A percentile compares a stretch with the other conserved stretches of the same genome.
Conservation (phyloP, 2,797 vertebrate genomes). For the Argya squamiceps region DNA sequence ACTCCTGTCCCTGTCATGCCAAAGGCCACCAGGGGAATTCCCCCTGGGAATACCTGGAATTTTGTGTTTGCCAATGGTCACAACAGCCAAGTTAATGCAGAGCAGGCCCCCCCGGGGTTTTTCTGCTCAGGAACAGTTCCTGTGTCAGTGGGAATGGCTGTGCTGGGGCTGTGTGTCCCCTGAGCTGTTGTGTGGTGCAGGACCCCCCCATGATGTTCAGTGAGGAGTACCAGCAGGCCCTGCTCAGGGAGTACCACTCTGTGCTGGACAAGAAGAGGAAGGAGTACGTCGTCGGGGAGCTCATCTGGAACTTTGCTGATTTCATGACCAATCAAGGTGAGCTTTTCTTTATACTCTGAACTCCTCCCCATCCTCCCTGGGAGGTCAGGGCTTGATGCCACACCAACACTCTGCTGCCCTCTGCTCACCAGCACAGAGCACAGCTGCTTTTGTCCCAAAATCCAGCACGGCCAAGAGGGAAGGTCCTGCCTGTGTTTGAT, state of each 20-base stretch:
- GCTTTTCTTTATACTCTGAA: neutral
- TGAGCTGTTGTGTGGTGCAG: slow-evolving; percentile 68
- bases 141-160: neutral
- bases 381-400: neutral
- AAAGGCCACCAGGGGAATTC: neutral
- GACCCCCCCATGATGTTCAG: slow-evolving; percentile 94
- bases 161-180: neutral
- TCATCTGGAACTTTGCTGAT: slow-evolving; percentile 98
- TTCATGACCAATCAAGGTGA: slow-evolving; percentile 94
- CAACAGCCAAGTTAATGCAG: neutral
- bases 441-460: neutral
- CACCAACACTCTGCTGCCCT: neutral
- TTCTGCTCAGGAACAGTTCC: neutral
- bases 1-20: neutral
- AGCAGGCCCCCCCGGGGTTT: neutral
- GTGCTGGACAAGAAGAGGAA: slow-evolving; percentile 91
- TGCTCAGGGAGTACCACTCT: slow-evolving; percentile 85
- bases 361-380: neutral
- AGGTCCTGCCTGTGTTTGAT: neutral
- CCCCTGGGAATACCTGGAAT: neutral
- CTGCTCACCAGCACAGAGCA: neutral
- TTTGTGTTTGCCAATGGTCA: neutral
- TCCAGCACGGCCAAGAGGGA: neutral
- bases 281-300: slow-evolving; percentile 90
- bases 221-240: slow-evolving; percentile 89